Conservation (phyloP, 2,888 invertebrate species). For the Globia sparganii region DNA sequence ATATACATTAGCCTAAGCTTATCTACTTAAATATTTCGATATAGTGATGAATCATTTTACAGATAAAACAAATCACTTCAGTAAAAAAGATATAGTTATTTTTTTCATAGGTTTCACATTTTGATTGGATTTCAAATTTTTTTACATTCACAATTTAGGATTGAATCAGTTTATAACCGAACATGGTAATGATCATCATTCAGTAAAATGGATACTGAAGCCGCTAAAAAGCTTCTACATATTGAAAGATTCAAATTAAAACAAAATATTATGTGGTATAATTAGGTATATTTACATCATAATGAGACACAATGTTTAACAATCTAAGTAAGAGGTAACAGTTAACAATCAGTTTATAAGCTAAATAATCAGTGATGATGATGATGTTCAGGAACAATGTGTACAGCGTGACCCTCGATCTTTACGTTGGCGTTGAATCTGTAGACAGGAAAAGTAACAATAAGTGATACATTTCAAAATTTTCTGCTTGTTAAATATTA, state of each 20-base stretch:
- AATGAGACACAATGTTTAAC: constrained; percentile 22
- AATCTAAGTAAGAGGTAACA: constrained; percentile 32
- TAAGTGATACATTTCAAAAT: not conserved
- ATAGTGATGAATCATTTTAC: not conserved
- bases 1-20: too few relatives aligned
- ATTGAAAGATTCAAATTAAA: constrained; percentile 3
- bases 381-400: constrained; percentile 62
- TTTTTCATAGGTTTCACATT: too few relatives aligned
- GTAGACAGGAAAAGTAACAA: constrained; percentile 13
- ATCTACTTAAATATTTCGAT: not conserved
- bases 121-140: not conserved
- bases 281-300: constrained; percentile 32
- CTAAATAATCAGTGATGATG: constrained; percentile 55
- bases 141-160: not conserved
- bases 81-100: too few relatives aligned
- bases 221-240: not conserved
- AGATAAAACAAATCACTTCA: not conserved
- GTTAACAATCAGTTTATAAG: not conserved
- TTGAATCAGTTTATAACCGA: not conserved
- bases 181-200: not conserved
- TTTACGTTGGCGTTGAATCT: constrained; percentile 75
- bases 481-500: too few relatives aligned
- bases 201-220: not conserved
- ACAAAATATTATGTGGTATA: not conserved
- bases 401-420: constrained; percentile 66